Evolutionary conservation across 2,888 invertebrate genomes (phyloP), one percentile per base, ranked within the genome.

Genomic region (Cheilosia vulpina): DNA sequence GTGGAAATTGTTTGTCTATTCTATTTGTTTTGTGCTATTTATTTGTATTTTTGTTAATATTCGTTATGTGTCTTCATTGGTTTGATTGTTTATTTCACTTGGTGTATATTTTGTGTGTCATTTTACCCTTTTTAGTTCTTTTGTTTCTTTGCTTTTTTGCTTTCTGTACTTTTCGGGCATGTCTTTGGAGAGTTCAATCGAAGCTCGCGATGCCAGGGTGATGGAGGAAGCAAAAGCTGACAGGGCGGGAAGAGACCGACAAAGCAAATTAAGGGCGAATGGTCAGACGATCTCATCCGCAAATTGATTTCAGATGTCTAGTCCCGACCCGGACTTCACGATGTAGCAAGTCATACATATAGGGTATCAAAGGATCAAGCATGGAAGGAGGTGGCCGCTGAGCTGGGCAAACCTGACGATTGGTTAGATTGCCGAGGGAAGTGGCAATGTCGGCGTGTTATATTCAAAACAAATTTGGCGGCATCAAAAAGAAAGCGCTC

Each of bases 361-460:
- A 19, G 43, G 15, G 6, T 19, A 4, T 24, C 41, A 15, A 58
- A 58, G 1, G 41, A 38, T 15, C 58, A 38, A 9, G 13, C 41
- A 0, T 58, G 58, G 58, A 38, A 58, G 19, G 58, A 58, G 11
- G 58, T 58, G 41, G 58, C 58, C 19, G 38, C 58, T 21, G 41
- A 58, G 17, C 17, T 58, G 19, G 58, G 58, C 38, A 41, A 24
- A 9, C 27, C 13, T 15, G 58, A 58, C 0, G 58, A 58, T 15
- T 58, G 41, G 58, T 1, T 11, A 17, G 58, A 58, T 41, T 58
- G 58, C 15, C 38, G 58, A 19, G 41, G 41, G 41, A 53, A 53
- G n/a, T 53, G 53, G 53, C 53, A 31, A 31, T n/a, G 53, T 31
- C 31, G 31, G n/a, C 53, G 53, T 13, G 31, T 53, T 0, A n/a